phyloP scores from a whole-genome alignment of 2,797 vertebrate species.

The Pseudochirops cupreus region DNA sequence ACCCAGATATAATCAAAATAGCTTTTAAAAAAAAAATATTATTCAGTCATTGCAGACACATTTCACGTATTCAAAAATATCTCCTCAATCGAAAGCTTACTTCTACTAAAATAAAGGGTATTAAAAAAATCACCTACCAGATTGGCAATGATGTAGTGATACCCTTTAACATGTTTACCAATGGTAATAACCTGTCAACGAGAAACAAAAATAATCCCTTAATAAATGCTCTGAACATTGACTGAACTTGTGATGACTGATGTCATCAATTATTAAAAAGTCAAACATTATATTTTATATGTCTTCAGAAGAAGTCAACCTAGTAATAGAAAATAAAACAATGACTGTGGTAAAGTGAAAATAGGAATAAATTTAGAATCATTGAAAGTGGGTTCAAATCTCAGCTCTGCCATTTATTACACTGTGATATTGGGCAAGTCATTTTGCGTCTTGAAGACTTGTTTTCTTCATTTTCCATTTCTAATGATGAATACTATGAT shows the following conservation, averaged over 20 bases:
- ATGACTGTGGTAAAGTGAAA: neutral
- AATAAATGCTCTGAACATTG: constrained; percentile 7
- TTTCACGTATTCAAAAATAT: neutral
- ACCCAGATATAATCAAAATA: neutral
- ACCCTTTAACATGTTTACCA: constrained; percentile 98
- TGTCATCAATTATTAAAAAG: neutral
- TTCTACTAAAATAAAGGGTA: constrained; percentile 50
- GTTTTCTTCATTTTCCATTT: neutral
- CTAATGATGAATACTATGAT: neutral
- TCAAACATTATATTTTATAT: neutral
- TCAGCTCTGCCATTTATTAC: neutral
- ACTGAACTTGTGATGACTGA: constrained; percentile 1
- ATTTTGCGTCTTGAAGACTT: neutral
- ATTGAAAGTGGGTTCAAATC: neutral
- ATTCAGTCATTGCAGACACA: neutral
- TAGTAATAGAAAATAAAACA: neutral
- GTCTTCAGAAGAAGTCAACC: neutral
- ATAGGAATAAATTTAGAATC: neutral
- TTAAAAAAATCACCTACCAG: constrained; percentile 90
- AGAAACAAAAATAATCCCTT: constrained; percentile 66
- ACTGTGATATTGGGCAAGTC: neutral
- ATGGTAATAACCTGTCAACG: constrained; percentile 95
- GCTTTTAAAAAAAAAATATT: neutral
- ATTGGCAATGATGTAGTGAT: constrained; percentile 99
- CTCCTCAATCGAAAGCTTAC: neutral